These are phyloP conservation scores for Ctena decussata DNA, from an alignment of 2,888 invertebrate genomes.

Conservation along the genomic window DNA sequence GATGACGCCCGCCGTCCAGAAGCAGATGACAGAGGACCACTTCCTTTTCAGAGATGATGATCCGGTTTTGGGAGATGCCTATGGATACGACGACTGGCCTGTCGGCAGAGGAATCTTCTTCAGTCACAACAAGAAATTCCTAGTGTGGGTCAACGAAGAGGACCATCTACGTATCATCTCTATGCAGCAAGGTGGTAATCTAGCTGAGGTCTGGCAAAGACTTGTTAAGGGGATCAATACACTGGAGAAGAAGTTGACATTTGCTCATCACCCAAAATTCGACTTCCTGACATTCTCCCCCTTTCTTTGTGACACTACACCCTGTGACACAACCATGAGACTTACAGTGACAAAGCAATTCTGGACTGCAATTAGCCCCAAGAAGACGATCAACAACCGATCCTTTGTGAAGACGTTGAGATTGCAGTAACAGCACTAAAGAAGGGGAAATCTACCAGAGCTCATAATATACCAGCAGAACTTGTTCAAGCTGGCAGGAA, in stretches of 20 bases:
- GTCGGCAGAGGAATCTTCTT: conserved; percentile 96
- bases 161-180: conserved; percentile 95
- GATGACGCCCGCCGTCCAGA: conserved; percentile 75
- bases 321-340: no score
- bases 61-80: conserved; percentile 76
- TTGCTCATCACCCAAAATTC: conserved; percentile 92
- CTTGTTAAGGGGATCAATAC: conserved; percentile 93
- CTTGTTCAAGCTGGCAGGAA: no score
- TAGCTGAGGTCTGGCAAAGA: conserved; percentile 81
- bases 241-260: conserved; percentile 86
- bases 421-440: no score
- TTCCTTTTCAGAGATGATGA: conserved; percentile 80
- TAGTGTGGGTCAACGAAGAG: conserved; percentile 96
- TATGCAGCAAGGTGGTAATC: conserved; percentile 89
- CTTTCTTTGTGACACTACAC: no score
- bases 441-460: no score
- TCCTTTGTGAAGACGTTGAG: no score
- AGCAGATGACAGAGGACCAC: conserved; percentile 80
- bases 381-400: no score
- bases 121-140: conserved; percentile 92
- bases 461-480: no score
- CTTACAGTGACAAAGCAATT: no score
- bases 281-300: conserved; percentile 96
- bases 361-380: no score
- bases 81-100: conserved; percentile 93